phyloP scores from a whole-genome alignment of 2,888 invertebrate genomes.

The Lasius fuliginosus region DNA sequence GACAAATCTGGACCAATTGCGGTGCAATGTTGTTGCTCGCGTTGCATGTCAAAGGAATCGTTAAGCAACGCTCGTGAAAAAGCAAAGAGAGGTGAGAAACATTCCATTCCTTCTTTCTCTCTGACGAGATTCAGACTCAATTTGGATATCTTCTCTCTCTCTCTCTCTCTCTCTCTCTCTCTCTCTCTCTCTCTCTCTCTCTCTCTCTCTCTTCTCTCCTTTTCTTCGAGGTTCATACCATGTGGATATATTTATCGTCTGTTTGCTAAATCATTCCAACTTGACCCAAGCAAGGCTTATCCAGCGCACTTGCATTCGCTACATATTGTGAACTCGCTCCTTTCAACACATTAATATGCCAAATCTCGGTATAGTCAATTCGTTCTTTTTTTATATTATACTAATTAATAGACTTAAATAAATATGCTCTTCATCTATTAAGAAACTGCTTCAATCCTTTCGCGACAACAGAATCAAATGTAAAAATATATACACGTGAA shows the following conservation, averaged over 20 bases:
- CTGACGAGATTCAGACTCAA: slow-evolving; percentile 17
- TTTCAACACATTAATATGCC: slow-evolving; percentile 24
- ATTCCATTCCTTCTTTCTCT: slow-evolving; percentile 36
- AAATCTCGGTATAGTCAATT: not conserved
- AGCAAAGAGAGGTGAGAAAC: slow-evolving; percentile 70
- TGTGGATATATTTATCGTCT: slow-evolving; percentile 75
- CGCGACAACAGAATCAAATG: not conserved
- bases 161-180: not conserved
- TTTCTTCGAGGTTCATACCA: slow-evolving; percentile 50
- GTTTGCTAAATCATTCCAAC: slow-evolving; percentile 72
- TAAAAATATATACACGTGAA: not conserved
- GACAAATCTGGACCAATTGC: not conserved
- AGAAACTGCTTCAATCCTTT: not conserved
- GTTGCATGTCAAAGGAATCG: slow-evolving; percentile 41
- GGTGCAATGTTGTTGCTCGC: slow-evolving; percentile 4
- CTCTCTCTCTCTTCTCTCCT: slow-evolving; percentile 7
- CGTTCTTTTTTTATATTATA: not conserved
- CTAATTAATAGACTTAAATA: slow-evolving; percentile 10
- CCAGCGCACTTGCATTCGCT: slow-evolving; percentile 15
- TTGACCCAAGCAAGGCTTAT: slow-evolving; percentile 46
- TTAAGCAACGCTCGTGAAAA: slow-evolving; percentile 59
- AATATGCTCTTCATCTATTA: not conserved
- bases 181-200: not conserved
- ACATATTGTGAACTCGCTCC: not conserved
- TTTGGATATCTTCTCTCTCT: slow-evolving; percentile 25